A percentile compares a stretch with the other conserved stretches of the same genome.
Evolutionary conservation across 2,797 vertebrate species (phyloP).

Genomic region (Gouania willdenowi): DNA sequence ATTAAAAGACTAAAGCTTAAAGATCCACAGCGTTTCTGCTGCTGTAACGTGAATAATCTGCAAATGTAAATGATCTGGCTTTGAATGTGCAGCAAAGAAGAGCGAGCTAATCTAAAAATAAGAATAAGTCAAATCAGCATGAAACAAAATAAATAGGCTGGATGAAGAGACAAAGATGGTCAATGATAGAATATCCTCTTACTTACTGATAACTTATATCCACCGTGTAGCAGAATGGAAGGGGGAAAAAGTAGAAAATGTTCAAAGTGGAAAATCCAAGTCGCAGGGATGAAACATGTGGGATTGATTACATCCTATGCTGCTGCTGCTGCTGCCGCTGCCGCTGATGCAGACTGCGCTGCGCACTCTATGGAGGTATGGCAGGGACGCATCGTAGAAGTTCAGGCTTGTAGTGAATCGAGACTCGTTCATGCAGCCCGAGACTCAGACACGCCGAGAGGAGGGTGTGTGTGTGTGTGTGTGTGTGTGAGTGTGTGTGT

Average conservation of each 20-base stretch:
- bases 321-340: too few species aligned
- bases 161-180: slow-evolving; percentile 22
- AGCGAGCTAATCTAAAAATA: neutral
- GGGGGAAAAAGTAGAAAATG: slow-evolving; percentile 69
- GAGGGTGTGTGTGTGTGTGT: slow-evolving; percentile 47
- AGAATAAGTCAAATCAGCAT: neutral
- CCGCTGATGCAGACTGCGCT: slow-evolving; percentile 69
- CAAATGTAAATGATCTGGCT: too few species aligned
- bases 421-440: slow-evolving; percentile 83
- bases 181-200: slow-evolving; percentile 40
- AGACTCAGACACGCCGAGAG: slow-evolving; percentile 81
- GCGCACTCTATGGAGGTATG: slow-evolving; percentile 73
- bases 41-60: neutral
- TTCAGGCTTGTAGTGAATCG: slow-evolving; percentile 80
- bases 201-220: slow-evolving; percentile 80
- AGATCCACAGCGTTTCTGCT: too few species aligned
- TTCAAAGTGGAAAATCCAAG: slow-evolving; percentile 65
- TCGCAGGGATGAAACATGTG: slow-evolving; percentile 71
- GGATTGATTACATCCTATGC: slow-evolving; percentile 81
- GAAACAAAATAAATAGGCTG: slow-evolving; percentile 14
- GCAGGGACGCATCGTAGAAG: slow-evolving; percentile 74
- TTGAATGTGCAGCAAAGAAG: slow-evolving; percentile 9
- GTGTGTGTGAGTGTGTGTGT: slow-evolving; percentile 31
- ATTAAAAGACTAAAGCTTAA: too few species aligned
- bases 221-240: slow-evolving; percentile 66